phyloP scores from a whole-genome alignment of 2,797 vertebrate genomes.

The Pelochelys cantorii region DNA sequence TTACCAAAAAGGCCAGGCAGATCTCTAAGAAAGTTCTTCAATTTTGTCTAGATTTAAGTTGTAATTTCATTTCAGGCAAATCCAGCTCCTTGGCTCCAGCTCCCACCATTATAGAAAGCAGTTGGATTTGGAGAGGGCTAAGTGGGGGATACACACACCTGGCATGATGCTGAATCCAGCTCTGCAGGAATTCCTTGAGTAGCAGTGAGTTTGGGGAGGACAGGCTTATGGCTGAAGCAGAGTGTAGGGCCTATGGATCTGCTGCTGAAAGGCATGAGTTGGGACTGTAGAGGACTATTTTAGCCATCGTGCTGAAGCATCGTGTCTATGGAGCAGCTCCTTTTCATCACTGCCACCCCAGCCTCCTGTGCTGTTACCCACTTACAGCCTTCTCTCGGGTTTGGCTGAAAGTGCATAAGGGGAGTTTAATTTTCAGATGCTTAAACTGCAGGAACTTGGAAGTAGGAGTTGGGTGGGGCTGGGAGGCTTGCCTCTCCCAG shows the following conservation, averaged over 20 bases:
- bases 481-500: too few relatives aligned
- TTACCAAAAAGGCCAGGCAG: not conserved
- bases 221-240: not conserved
- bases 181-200: not conserved
- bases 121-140: not conserved
- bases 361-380: not conserved
- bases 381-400: not conserved
- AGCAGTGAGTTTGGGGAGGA: not conserved
- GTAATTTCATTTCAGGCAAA: not conserved
- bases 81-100: not conserved
- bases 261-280: not conserved
- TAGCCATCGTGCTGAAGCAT: not conserved
- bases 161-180: not conserved
- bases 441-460: not conserved
- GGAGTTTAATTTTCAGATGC: slow-evolving; percentile 21
- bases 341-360: not conserved
- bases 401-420: not conserved
- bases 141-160: not conserved
- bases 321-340: not conserved
- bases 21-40: not conserved
- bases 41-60: not conserved
- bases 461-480: too few relatives aligned
- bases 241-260: not conserved
- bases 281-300: not conserved
- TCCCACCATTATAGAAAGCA: not conserved